Evolutionary conservation across 2,888 invertebrate genomes (phyloP).

Genomic region (Pheosia tremula): DNA sequence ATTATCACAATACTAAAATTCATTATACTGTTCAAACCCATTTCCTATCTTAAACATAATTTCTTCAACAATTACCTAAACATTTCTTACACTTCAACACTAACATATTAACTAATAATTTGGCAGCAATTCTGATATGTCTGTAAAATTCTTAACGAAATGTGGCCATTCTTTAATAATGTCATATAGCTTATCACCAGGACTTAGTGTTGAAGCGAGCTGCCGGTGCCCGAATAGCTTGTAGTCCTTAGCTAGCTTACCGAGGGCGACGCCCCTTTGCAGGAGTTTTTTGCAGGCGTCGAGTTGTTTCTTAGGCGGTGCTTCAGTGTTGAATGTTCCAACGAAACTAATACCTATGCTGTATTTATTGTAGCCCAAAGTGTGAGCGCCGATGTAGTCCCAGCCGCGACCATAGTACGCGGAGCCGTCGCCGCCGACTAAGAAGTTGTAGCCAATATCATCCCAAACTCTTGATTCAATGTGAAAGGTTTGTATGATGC

Average conservation of each 20-base stretch:
- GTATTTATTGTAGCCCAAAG: conserved; percentile 86
- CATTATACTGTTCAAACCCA: background rate
- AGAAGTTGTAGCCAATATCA: conserved; percentile 91
- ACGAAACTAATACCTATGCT: conserved; percentile 90
- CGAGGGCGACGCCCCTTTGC: conserved; percentile 83
- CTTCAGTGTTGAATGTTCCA: conserved; percentile 86
- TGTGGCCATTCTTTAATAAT: conserved; percentile 89
- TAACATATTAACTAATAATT: conserved; percentile 40
- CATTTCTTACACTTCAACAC: background rate
- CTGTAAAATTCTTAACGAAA: conserved; percentile 73
- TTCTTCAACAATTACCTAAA: background rate
- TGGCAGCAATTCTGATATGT: conserved; percentile 55
- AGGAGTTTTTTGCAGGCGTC: conserved; percentile 86
- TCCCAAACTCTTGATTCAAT: conserved; percentile 86
- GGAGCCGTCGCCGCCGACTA: conserved; percentile 91
- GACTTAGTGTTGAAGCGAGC: conserved; percentile 87
- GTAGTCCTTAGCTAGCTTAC: conserved; percentile 86
- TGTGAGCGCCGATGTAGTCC: conserved; percentile 89
- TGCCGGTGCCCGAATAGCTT: conserved; percentile 88
- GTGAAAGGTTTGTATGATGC: conserved; percentile 87
- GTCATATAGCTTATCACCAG: conserved; percentile 86
- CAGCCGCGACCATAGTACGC: conserved; percentile 91
- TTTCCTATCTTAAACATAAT: background rate
- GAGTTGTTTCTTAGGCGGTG: conserved; percentile 82
- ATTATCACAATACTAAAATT: background rate